A percentile compares a stretch with the other conserved stretches of the same genome.
phyloP scores from a whole-genome alignment of 2,113 vertebrate genomes.

The Siniperca knerii region DNA sequence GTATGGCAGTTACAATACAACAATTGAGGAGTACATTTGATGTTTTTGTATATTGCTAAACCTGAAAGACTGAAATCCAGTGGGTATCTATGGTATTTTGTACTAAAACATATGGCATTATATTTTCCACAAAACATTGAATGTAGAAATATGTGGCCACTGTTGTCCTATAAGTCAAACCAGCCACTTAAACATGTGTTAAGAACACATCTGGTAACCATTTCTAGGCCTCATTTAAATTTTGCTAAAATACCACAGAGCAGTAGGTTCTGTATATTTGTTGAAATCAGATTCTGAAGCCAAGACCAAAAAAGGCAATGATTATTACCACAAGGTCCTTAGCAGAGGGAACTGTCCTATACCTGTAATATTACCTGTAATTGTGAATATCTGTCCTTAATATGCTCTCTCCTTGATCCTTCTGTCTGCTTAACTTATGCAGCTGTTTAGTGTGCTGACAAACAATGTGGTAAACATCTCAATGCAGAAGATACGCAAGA shows the following conservation, averaged over 20 bases:
- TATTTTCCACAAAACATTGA: slow-evolving; percentile 17
- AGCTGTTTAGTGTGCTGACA: slow-evolving; percentile 39
- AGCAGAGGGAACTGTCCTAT: background rate
- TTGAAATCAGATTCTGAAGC: slow-evolving; percentile 33
- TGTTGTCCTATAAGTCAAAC: slow-evolving; percentile 47
- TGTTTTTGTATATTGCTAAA: background rate
- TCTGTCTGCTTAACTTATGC: slow-evolving; percentile 1
- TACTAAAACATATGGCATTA: slow-evolving; percentile 6
- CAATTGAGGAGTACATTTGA: background rate
- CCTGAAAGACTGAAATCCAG: background rate
- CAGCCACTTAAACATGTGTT: slow-evolving; percentile 54
- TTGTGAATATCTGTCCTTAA: background rate
- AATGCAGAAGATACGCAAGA: slow-evolving; percentile 39
- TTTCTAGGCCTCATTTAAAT: slow-evolving; percentile 66
- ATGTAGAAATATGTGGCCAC: slow-evolving; percentile 41
- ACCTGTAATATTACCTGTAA: slow-evolving; percentile 4
- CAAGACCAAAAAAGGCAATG: background rate
- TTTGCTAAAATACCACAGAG: slow-evolving; percentile 55
- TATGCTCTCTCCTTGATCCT: slow-evolving; percentile 18
- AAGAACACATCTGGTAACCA: slow-evolving; percentile 74
- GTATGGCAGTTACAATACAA: background rate
- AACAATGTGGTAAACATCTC: slow-evolving; percentile 54
- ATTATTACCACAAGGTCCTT: background rate
- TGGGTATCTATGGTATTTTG: background rate
- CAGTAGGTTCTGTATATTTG: slow-evolving; percentile 40